Evolutionary conservation across 1,140 invertebrate species (phyloP), one percentile per base, ranked within the genome.

Genomic region (Bursaphelenchus mucronatus): DNA sequence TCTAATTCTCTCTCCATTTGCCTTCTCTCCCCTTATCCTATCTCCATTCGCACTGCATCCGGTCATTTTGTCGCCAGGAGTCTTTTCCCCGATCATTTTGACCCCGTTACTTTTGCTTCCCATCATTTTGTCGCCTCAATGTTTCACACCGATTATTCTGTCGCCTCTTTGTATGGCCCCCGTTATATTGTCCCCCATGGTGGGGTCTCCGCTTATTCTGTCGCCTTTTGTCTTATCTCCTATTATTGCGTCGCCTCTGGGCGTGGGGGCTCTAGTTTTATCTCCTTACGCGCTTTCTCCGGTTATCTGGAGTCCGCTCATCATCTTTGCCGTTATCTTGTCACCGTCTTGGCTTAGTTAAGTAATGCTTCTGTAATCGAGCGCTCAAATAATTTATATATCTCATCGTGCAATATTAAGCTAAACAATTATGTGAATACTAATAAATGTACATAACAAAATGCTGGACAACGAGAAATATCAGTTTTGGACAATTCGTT

Each of bases 81-180:
- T 64, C 17, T 49, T 72, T 10, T 52, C 47, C 43, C 46, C 64
- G 17, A 45, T 51, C 15, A 46, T 66, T 15, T 52, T 66, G 41
- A 57, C 63, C 43, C 64, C 64, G 41, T 47, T 59, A 13, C 47
- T 66, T n/a, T 43, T 66, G 9, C 64, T 61, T 9, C 64, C 64
- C 9, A 3, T 66, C 30, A 46, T 66, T 11, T 3, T 66, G 64
- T 43, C 57, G 15, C 64, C 64, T 45, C 62, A 68, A 30, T 45
- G 77, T 55, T 66, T 74, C 46, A 69, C 55, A 54, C 74, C 73
- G 55, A 44, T 46, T 56, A 66, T 66, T 49, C 62, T 69, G 45
- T 77, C 45, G 49, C 69, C 59, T 13, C 53, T 55, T 45, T 15
- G 13, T 21, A 3, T 30, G 41, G 19, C 41, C 49, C 49, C 49